Conservation (phyloP, 2,888 invertebrate genomes). For the Philereme vetulata region DNA sequence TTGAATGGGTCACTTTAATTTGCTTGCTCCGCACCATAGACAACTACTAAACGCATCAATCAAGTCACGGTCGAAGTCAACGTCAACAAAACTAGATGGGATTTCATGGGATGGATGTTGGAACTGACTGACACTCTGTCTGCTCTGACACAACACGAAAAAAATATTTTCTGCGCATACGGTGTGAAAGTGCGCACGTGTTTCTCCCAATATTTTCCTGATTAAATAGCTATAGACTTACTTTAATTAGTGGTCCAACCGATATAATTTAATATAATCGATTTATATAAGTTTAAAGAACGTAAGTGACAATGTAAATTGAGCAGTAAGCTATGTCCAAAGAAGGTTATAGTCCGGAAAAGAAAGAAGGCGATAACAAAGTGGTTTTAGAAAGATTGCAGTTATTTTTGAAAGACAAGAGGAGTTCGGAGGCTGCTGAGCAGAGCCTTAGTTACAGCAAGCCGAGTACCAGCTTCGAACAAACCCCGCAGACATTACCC, state of each 20-base stretch:
- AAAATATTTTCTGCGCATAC: slow-evolving; percentile 18
- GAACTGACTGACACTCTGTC: slow-evolving; percentile 4
- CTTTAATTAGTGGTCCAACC: neutral
- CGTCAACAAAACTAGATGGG: slow-evolving; percentile 4
- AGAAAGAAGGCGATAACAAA: slow-evolving; percentile 79
- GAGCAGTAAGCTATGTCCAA: slow-evolving; percentile 67
- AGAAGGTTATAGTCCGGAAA: slow-evolving; percentile 79
- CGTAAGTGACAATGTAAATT: slow-evolving; percentile 46
- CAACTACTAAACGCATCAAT: neutral
- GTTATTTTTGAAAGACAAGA: slow-evolving; percentile 77
- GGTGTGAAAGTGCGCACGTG: slow-evolving; percentile 29
- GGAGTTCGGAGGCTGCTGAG: slow-evolving; percentile 63
- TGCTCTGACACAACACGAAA: neutral
- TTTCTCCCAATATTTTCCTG: slow-evolving; percentile 10
- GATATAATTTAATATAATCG: neutral
- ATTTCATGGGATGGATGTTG: no score
- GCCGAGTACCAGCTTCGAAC: slow-evolving; percentile 72
- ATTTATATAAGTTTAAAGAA: neutral
- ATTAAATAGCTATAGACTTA: neutral
- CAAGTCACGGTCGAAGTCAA: slow-evolving; percentile 5
- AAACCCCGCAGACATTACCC: slow-evolving; percentile 47
- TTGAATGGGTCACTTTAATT: neutral
- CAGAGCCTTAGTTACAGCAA: slow-evolving; percentile 59
- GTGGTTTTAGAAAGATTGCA: slow-evolving; percentile 78
- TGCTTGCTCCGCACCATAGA: slow-evolving; percentile 8